Evolutionary conservation across 1,140 invertebrate species (phyloP), one percentile per base, ranked within the genome.

Genomic region (Microplitis demolitor): DNA sequence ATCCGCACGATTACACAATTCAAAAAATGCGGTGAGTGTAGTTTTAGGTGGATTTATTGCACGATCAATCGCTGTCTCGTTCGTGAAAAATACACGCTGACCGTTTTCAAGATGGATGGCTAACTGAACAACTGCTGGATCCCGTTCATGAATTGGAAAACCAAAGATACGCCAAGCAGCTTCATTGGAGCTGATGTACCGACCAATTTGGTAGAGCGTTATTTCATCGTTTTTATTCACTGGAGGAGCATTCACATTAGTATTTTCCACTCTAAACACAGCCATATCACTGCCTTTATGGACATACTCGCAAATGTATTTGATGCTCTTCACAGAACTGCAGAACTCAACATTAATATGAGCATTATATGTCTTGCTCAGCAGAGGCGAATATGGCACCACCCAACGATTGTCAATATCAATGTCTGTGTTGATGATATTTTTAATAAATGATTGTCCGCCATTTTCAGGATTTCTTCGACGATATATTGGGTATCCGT

Each of bases 271-370:
- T 16, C 11, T 14, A 73, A 78, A 68, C 67, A 80, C 74, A 35
- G 79, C 78, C 72, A 77, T 71, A 71, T 84, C 75, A 39, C 79
- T 79, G 6, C 82, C 83, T 80, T 88, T 87, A 33, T 80, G 80
- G 6, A 88, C 78, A 80, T 86, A 88, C 78, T 85, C 85, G 68
- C 77, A 83, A 33, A 84, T 79, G 67, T 86, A 87, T 75, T 88
- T 87, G 4, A 87, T 79, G n/a, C 75, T 69, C 76, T 84, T 82
- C 31, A 88, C 75, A 4, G 83, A 87, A 78, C 80, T 82, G 67
- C 82, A 86, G 50, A 66, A 75, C 72, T 85, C 82, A 33, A 83
- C 77, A 73, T 87, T 87, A 3, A 85, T 83, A 71, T 85, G 84
- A 8, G 79, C 76, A 35, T 80, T 64, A 53, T 76, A 86, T 62